phyloP scores from a whole-genome alignment of 92 coral and sea anemone species.

The Porites rus region DNA sequence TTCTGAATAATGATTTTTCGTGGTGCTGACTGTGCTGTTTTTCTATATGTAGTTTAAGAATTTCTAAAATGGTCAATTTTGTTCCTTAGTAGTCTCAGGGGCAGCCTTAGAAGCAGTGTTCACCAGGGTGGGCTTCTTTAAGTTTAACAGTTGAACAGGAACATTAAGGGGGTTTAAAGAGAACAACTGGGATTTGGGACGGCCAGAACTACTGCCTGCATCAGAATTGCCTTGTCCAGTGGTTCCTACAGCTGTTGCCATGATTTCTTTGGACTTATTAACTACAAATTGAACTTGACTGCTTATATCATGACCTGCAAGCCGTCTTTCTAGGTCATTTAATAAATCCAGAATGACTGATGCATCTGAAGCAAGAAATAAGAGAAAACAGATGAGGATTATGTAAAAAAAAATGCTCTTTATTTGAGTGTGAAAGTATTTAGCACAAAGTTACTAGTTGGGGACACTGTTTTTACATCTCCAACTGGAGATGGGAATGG shows the following conservation, averaged over 20 bases:
- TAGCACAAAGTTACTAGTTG: too few relatives aligned
- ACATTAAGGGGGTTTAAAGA: slow-evolving; percentile 92
- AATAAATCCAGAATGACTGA: slow-evolving; percentile 68
- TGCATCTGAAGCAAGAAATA: slow-evolving; percentile 69
- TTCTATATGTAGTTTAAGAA: too few relatives aligned
- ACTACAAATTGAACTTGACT: slow-evolving; percentile 69
- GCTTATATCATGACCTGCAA: slow-evolving; percentile 48
- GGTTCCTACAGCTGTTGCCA: slow-evolving; percentile 19
- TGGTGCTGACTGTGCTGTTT: not conserved
- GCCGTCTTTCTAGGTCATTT: slow-evolving; percentile 64
- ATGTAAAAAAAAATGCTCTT: too few relatives aligned
- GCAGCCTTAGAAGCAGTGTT: slow-evolving; percentile 3
- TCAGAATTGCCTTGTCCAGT: slow-evolving; percentile 6
- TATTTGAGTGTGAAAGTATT: too few relatives aligned
- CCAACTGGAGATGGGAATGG: too few relatives aligned
- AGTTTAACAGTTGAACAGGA: slow-evolving; percentile 86
- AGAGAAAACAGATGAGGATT: not conserved
- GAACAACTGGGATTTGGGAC: slow-evolving; percentile 53
- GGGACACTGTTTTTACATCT: too few relatives aligned
- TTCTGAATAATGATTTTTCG: too few relatives aligned
- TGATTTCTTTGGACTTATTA: slow-evolving; percentile 49
- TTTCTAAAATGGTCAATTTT: not conserved
- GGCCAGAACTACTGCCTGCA: slow-evolving; percentile 2
- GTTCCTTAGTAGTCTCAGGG: slow-evolving; percentile 7
- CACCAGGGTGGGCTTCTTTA: slow-evolving; percentile 33